Percentiles rank a stretch among this genome's conserved stretches.
phyloP scores from a whole-genome alignment of 2,888 invertebrate species.

The Tanypteryx hageni region DNA sequence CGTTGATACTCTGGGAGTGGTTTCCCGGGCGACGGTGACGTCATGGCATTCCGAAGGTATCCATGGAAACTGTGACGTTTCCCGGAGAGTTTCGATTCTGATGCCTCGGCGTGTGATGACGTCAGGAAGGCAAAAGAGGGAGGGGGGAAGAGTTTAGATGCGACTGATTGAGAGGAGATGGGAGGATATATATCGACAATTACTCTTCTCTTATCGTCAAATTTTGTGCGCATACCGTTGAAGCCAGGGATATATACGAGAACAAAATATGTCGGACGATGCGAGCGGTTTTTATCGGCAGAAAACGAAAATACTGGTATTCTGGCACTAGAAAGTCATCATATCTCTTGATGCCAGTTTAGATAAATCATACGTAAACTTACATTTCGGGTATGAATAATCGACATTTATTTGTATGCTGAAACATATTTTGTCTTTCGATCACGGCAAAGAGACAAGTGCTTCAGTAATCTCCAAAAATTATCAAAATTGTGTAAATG shows the following conservation, averaged over 20 bases:
- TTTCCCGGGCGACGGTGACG: slow-evolving; percentile 58
- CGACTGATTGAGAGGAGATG: slow-evolving; percentile 23
- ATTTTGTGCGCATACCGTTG: neutral
- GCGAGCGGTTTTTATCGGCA: neutral
- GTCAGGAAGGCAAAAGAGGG: neutral
- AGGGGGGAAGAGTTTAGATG: neutral
- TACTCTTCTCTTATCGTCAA: slow-evolving; percentile 13
- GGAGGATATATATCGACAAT: slow-evolving; percentile 23
- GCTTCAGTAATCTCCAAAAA: neutral
- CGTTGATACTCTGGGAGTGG: slow-evolving; percentile 58
- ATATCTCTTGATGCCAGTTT: neutral
- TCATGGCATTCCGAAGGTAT: slow-evolving; percentile 49
- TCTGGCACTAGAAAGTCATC: neutral
- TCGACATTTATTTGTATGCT: neutral
- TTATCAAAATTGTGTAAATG: neutral
- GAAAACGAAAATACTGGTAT: neutral
- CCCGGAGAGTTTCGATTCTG: slow-evolving; percentile 56
- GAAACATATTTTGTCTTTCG: too few species aligned
- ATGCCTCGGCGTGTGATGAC: slow-evolving; percentile 59
- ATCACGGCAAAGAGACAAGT: neutral
- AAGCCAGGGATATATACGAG: neutral
- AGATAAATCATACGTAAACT: neutral
- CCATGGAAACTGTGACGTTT: slow-evolving; percentile 63
- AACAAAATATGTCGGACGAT: neutral
- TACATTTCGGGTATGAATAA: neutral